Conservation (phyloP, 2,888 invertebrate species). For the Leptinotarsa juncta region DNA sequence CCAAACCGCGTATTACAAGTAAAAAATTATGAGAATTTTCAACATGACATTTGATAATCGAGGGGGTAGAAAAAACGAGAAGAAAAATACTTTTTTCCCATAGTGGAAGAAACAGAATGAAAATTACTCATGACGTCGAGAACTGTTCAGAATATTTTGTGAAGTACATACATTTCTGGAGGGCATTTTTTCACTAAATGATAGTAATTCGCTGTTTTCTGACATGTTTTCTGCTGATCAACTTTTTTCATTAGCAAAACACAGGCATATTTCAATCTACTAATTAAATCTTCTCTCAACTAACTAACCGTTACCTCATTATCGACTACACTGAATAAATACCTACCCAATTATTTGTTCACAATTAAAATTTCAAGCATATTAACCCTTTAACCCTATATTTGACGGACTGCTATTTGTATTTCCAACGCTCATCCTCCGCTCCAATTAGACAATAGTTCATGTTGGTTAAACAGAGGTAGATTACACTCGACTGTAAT, state of each 20-base stretch:
- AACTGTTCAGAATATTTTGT: too few species aligned
- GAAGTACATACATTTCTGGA: too few species aligned
- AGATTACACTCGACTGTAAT: slow-evolving; percentile 28
- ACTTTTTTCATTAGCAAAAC: not conserved
- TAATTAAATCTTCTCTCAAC: slow-evolving; percentile 17
- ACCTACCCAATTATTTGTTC: slow-evolving; percentile 63
- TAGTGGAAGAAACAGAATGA: too few species aligned
- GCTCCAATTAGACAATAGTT: slow-evolving; percentile 19
- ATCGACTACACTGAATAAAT: slow-evolving; percentile 58
- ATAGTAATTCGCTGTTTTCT: too few species aligned
- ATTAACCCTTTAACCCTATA: slow-evolving; percentile 64
- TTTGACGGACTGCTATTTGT: slow-evolving; percentile 61
- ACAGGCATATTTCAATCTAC: not conserved
- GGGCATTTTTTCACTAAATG: too few species aligned
- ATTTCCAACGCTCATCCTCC: slow-evolving; percentile 46
- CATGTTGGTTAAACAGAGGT: slow-evolving; percentile 28
- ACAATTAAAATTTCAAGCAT: slow-evolving; percentile 68
- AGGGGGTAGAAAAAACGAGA: too few species aligned
- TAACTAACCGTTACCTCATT: slow-evolving; percentile 43
- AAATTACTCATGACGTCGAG: too few species aligned
- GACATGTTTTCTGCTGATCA: not conserved
- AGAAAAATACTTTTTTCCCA: too few species aligned
- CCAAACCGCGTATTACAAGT: too few species aligned
- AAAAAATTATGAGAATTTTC: too few species aligned
- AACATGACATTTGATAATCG: too few species aligned